Evolutionary conservation across 1,140 invertebrate species (phyloP).

Genomic region (Drosophila simulans): DNA sequence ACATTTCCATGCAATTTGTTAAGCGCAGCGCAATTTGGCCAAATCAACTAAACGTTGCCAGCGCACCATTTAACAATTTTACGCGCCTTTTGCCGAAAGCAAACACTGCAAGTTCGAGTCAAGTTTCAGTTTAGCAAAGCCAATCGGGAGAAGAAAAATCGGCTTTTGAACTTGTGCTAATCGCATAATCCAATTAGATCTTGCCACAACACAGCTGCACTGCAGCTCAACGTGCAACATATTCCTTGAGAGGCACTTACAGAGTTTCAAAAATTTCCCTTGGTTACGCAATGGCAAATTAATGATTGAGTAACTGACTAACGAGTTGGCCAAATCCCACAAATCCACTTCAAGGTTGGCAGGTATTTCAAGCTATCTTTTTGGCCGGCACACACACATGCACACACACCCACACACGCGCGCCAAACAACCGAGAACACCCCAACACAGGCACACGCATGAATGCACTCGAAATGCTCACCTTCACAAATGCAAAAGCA

Average conservation of each 20-base stretch:
- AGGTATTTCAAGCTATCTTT: constrained; percentile 57
- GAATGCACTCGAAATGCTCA: constrained; percentile 31
- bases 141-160: constrained; percentile 6
- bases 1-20: constrained; percentile 60
- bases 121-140: constrained; percentile 1
- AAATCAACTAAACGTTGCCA: constrained; percentile 65
- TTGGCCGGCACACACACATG: constrained; percentile 48
- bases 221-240: background rate
- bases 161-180: constrained; percentile 48
- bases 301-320: constrained; percentile 28
- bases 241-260: constrained; percentile 9
- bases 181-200: constrained; percentile 71
- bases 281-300: constrained; percentile 22
- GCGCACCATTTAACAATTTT: constrained; percentile 74
- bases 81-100: constrained; percentile 13
- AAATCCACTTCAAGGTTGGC: constrained; percentile 25
- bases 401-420: background rate
- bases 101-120: constrained; percentile 8
- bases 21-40: constrained; percentile 55
- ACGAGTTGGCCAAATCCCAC: constrained; percentile 21
- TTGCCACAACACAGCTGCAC: constrained; percentile 10
- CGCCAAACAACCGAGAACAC: constrained; percentile 3
- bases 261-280: constrained; percentile 24
- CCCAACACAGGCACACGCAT: constrained; percentile 22
- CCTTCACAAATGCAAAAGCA: constrained; percentile 32